Percentiles rank a stretch among this genome's conserved stretches.
Evolutionary conservation across 2,888 invertebrate genomes (phyloP).

Genomic region (Arge pagana): DNA sequence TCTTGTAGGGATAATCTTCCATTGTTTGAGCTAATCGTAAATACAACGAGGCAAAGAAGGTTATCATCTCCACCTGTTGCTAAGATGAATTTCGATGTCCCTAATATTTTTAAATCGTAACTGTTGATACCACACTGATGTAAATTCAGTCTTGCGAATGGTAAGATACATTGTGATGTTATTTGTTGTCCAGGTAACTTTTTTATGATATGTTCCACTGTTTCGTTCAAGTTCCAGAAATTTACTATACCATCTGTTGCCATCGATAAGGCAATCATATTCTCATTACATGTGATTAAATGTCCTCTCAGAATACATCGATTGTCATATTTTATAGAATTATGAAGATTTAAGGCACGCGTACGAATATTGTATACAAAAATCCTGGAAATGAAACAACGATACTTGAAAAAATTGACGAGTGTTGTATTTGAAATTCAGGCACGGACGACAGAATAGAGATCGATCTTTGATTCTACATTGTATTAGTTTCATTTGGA

Average conservation of each 20-base stretch:
- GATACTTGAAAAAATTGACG: constrained; percentile 2
- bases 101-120: constrained; percentile 60
- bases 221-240: constrained; percentile 66
- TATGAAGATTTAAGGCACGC: constrained; percentile 34
- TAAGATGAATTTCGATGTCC: constrained; percentile 61
- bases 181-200: constrained; percentile 7
- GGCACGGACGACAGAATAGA: too few species aligned
- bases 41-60: constrained; percentile 58
- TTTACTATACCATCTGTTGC: constrained; percentile 74
- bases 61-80: constrained; percentile 86
- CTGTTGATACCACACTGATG: constrained; percentile 83
- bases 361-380: constrained; percentile 38
- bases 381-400: constrained; percentile 37
- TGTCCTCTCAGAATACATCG: constrained; percentile 73
- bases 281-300: constrained; percentile 51
- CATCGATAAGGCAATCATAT: constrained; percentile 64
- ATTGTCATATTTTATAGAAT: constrained; percentile 58
- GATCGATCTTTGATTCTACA: too few species aligned
- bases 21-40: constrained; percentile 42
- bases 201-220: constrained; percentile 26
- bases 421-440: too few species aligned
- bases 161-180: constrained; percentile 33
- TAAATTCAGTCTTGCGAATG: constrained; percentile 58
- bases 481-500: too few species aligned
- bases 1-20: constrained; percentile 43